A percentile compares a stretch with the other conserved stretches of the same genome.
Conservation (phyloP, 2,113 vertebrate species). For the Gallinago paraguaiae region DNA sequence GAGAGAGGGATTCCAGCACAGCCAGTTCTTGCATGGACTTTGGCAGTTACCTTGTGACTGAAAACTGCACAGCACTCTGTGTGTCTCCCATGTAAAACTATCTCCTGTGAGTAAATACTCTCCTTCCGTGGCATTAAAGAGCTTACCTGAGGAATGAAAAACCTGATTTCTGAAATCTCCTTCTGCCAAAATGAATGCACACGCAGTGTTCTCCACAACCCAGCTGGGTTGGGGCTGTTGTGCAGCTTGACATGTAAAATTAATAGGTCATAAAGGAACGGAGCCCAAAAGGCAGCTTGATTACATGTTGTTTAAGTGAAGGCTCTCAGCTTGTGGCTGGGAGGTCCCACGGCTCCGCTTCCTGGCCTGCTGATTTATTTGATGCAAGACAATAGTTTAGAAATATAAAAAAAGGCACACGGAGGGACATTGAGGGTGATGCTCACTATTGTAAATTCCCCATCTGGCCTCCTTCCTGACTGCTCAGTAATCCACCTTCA, state of each 20-base stretch:
- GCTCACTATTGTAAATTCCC: background rate
- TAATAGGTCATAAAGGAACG: background rate
- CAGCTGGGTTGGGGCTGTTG: background rate
- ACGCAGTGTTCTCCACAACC: background rate
- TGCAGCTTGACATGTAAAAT: background rate
- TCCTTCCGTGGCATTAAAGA: background rate
- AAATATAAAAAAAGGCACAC: background rate
- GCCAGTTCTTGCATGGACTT: background rate
- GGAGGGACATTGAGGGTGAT: background rate
- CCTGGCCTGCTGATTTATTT: slow-evolving; percentile 13
- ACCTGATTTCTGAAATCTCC: background rate
- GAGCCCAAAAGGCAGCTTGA: background rate
- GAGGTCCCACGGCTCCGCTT: background rate
- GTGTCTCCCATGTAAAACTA: background rate
- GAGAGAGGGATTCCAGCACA: background rate
- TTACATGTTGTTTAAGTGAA: background rate
- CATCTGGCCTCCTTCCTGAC: background rate
- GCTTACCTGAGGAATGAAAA: background rate
- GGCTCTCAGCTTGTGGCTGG: background rate
- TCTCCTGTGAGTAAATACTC: background rate
- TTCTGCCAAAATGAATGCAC: background rate
- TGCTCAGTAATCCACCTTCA: background rate
- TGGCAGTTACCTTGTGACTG: background rate
- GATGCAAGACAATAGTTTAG: background rate
- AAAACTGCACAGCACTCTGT: background rate